phyloP scores from a whole-genome alignment of 2,797 vertebrate species.

The Lacerta bilineata region DNA sequence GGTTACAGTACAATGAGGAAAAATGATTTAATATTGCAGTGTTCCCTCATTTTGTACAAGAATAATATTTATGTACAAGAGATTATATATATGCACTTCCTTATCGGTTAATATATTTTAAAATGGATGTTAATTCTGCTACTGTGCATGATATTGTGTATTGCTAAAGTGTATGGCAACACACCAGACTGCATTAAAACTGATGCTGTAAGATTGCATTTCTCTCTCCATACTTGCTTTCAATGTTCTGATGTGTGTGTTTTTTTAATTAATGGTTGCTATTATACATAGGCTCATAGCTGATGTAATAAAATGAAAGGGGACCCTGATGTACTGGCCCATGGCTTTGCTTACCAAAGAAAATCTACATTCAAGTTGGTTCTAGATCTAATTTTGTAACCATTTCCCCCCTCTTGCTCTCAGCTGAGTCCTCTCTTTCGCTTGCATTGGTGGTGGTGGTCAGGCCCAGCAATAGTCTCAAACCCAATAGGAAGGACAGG shows the following conservation, averaged over 20 bases:
- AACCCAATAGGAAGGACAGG: no score
- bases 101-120: slow-evolving; percentile 53
- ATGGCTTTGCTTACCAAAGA: background rate
- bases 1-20: background rate
- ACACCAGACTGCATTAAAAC: slow-evolving; percentile 9
- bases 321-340: background rate
- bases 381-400: background rate
- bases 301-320: background rate
- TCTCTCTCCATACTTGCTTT: slow-evolving; percentile 30
- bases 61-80: slow-evolving; percentile 24
- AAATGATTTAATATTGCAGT: background rate
- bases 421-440: no score
- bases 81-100: slow-evolving; percentile 41
- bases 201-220: background rate
- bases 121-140: slow-evolving; percentile 46
- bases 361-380: background rate
- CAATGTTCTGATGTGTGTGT: slow-evolving; percentile 6
- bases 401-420: no score
- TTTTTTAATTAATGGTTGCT: background rate
- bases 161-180: slow-evolving; percentile 31
- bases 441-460: no score
- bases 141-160: no score
- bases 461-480: no score
- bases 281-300: background rate
- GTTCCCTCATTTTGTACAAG: slow-evolving; percentile 12